Base-by-base conservation (phyloP, 2,797 vertebrate genomes). In the Geotrypetes seraphini region DNA sequence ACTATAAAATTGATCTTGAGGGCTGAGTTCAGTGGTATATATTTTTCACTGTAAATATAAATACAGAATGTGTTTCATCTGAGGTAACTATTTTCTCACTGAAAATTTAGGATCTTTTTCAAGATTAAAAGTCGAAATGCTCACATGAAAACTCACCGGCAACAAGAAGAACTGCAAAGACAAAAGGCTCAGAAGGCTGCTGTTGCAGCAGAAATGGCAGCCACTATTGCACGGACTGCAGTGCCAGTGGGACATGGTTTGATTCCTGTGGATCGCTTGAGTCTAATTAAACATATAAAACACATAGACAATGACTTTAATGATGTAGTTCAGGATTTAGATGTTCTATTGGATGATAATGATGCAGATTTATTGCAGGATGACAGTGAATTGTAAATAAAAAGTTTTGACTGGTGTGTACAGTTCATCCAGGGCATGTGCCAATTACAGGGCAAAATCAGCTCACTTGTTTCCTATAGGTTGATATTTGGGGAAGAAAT, bases 111-210 rank as follows among this genome's bases (percentile, higher is more conserved):
- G 61, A 83, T 88, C 23, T 90, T 91, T 77, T 79, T 83, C 60
- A 91, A 83, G 74, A 87, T 90, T 63, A 91, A 90, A 74, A 91
- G 88, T 64, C 81, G 87, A 19, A 90, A 91, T 3, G 88, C 88
- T 8, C 88, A 91, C 57, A 90, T 91, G 88, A 90, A 91, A 53
- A 87, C 81, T 8, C 88, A 90, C 66, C 66, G 85, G 16, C 88
- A 89, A 55, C 66, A 85, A 12, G 87, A 90, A 46, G 81, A 87
- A 18, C 74, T 80, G 41, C 81, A 84, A 50, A 63, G 75, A 31
- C 82, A 85, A 43, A 83, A 80, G 44, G 76, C 75, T 4, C 84
- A 84, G 48, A 83, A 82, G 47, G 79, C 82, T 1, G 75, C 78
- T 5, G 75, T 74, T 15, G 78, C 75, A 2, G 76, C 75, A 2